Percentiles rank a stretch among this genome's conserved stretches.
Evolutionary conservation across 2,888 invertebrate genomes (phyloP).

Genomic region (Machimus rusticus): DNA sequence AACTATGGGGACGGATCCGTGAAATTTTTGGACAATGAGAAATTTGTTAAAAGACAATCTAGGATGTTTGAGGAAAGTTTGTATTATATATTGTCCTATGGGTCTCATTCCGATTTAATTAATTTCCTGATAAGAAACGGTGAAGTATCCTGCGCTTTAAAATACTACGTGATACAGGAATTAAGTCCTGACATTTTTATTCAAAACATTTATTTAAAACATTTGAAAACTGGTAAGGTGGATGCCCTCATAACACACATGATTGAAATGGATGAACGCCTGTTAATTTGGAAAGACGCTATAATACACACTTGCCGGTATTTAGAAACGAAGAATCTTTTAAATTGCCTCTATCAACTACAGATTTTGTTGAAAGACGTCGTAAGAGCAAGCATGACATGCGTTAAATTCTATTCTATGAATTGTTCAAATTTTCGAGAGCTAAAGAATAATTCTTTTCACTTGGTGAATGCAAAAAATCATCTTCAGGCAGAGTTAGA

Average conservation of each 20-base stretch:
- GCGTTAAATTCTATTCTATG: constrained; percentile 77
- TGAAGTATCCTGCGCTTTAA: constrained; percentile 72
- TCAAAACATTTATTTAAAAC: constrained; percentile 74
- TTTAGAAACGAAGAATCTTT: constrained; percentile 72
- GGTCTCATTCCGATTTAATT: constrained; percentile 76
- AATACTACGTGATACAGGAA: constrained; percentile 73
- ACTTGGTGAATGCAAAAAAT: constrained; percentile 68
- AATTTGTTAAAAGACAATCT: constrained; percentile 56
- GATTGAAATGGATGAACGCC: constrained; percentile 71
- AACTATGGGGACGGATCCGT: constrained; percentile 60
- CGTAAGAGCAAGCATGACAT: constrained; percentile 80
- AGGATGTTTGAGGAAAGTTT: constrained; percentile 79
- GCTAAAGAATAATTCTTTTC: constrained; percentile 65
- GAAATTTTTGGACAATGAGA: constrained; percentile 47
- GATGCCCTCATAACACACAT: constrained; percentile 71
- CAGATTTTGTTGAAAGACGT: constrained; percentile 77
- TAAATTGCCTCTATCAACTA: constrained; percentile 77
- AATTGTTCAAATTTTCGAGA: constrained; percentile 68
- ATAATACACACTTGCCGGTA: constrained; percentile 75
- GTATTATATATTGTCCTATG: constrained; percentile 82
- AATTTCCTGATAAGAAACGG: constrained; percentile 79
- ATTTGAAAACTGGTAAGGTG: constrained; percentile 71
- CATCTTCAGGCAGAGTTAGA: constrained; percentile 73
- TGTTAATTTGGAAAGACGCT: constrained; percentile 75
- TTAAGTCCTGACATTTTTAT: constrained; percentile 74